Conservation (phyloP, 1,140 invertebrate genomes). For the Euura lappo region DNA sequence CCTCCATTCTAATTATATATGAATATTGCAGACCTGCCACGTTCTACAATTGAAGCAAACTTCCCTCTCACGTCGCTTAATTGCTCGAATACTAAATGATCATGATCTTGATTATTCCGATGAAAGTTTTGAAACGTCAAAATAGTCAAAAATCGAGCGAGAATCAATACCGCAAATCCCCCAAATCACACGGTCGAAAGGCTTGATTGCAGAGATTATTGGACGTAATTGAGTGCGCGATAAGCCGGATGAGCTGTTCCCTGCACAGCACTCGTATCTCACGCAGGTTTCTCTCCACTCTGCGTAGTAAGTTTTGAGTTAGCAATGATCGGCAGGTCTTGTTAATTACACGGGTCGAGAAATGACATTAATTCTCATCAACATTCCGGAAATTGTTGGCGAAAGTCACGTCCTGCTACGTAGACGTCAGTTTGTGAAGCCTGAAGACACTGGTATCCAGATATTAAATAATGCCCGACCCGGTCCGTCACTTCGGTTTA, state of each 20-base stretch:
- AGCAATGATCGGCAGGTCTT: background rate
- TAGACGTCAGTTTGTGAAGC: background rate
- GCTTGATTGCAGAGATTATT: constrained; percentile 5
- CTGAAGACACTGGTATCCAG: background rate
- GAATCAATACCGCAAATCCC: background rate
- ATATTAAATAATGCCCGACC: background rate
- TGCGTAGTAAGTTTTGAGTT: too few relatives aligned
- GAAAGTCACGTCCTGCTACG: constrained; percentile 3
- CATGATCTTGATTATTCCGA: background rate
- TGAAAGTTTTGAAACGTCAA: background rate
- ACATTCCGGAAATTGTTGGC: constrained; percentile 41
- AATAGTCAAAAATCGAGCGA: background rate
- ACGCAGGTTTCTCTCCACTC: background rate
- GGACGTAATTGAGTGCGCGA: background rate
- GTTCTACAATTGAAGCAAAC: constrained; percentile 5
- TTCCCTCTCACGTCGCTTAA: background rate
- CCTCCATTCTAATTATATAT: constrained; percentile 28
- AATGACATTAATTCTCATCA: constrained; percentile 43
- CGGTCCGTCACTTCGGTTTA: background rate
- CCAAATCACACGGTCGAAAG: background rate
- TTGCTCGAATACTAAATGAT: background rate
- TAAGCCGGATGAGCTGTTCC: background rate
- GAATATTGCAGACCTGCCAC: constrained; percentile 32
- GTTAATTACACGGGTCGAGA: constrained; percentile 37
- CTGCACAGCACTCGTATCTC: background rate